Evolutionary conservation across 2,888 invertebrate genomes (phyloP).

Genomic region (Tenthredo mesomela): DNA sequence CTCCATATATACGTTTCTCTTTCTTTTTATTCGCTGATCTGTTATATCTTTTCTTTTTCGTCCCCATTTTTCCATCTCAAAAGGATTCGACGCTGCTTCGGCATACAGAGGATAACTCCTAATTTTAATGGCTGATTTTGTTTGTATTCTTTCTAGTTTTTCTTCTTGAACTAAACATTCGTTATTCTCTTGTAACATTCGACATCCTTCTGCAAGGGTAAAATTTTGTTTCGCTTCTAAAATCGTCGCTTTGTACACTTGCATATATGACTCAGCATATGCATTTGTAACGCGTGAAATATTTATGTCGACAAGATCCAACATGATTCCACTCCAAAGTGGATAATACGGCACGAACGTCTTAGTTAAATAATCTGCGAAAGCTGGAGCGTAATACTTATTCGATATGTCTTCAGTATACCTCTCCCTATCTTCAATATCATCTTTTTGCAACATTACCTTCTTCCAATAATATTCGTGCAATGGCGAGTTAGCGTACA

Average conservation of each 20-base stretch:
- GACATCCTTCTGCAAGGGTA: background rate
- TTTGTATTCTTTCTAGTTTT: background rate
- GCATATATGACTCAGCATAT: conserved; percentile 36
- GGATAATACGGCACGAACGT: conserved; percentile 5
- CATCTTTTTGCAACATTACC: background rate
- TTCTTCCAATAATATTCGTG: background rate
- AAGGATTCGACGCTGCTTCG: background rate
- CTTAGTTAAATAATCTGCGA: background rate
- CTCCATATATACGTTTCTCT: background rate
- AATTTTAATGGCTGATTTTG: background rate
- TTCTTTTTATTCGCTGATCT: background rate
- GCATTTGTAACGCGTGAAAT: conserved; percentile 46
- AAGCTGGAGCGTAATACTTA: background rate
- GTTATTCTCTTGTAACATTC: background rate
- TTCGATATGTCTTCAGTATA: background rate
- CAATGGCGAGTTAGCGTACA: background rate
- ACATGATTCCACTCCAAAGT: conserved; percentile 20
- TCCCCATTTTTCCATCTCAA: background rate
- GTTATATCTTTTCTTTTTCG: background rate
- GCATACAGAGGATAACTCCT: background rate
- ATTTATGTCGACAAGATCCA: conserved; percentile 11
- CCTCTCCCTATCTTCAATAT: background rate
- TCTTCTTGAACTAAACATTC: background rate
- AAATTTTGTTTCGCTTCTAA: background rate
- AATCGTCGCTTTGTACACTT: conserved; percentile 14